Percentiles rank a stretch among this genome's conserved stretches.
These are phyloP conservation scores for Rhagologus leucostigma DNA, from an alignment of 2,113 vertebrate genomes.

Conservation along the genomic window DNA sequence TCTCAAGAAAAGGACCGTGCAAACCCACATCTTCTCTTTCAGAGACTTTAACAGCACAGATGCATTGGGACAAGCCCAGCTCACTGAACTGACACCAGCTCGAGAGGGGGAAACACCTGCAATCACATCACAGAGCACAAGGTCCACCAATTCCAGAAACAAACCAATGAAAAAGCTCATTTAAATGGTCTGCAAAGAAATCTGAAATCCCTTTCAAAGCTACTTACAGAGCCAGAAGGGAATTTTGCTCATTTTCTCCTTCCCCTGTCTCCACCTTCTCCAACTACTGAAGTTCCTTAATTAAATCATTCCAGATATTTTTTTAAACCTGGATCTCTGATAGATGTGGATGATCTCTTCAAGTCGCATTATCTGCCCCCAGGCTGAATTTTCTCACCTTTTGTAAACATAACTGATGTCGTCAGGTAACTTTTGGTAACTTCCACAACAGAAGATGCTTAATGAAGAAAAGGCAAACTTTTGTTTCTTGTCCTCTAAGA, in stretches of 20 bases:
- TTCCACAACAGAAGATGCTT: background rate
- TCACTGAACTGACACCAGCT: background rate
- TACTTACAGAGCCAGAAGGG: background rate
- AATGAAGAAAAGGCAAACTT: background rate
- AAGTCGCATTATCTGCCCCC: background rate
- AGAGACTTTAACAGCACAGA: background rate
- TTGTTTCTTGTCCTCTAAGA: background rate
- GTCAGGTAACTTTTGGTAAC: background rate
- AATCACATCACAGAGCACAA: fast-evolving
- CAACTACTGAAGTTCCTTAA: background rate
- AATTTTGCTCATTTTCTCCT: background rate
- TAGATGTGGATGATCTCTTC: background rate
- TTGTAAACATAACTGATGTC: background rate
- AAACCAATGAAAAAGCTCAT: background rate
- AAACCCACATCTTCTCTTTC: background rate
- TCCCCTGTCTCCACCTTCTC: background rate
- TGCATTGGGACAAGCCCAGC: background rate
- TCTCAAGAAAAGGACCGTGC: background rate
- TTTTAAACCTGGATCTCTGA: background rate
- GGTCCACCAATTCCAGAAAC: background rate
- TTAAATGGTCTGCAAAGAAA: background rate
- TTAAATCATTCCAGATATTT: background rate
- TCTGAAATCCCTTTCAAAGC: background rate
- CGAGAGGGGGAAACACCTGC: background rate
- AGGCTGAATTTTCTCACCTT: background rate